Evolutionary conservation across 2,797 vertebrate species (phyloP).

Genomic region (Thripadectes ignobilis): DNA sequence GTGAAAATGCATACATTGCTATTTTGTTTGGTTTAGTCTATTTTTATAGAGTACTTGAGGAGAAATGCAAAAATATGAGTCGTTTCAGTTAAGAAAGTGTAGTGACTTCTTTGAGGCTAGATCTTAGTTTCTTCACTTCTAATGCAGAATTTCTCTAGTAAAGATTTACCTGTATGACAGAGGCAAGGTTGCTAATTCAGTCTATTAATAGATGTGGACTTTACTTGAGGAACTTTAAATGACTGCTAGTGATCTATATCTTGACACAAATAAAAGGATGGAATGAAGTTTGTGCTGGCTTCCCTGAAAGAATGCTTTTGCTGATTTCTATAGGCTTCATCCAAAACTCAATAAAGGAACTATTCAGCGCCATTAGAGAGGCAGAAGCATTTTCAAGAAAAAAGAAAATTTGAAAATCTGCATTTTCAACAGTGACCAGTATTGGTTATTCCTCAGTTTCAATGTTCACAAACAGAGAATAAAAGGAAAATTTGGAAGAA

Average conservation of each 20-base stretch:
- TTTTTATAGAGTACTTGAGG: background rate
- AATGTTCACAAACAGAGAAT: background rate
- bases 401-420: constrained; percentile 40
- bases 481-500: constrained; percentile 1
- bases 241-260: background rate
- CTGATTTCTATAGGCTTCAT: constrained; percentile 14
- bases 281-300: constrained; percentile 6
- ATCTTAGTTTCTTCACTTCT: background rate
- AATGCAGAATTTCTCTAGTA: background rate
- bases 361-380: background rate
- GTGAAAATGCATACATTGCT: background rate
- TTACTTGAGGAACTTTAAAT: background rate
- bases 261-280: background rate
- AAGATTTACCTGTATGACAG: background rate
- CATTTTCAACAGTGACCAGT: constrained; percentile 30
- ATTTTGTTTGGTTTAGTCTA: background rate
- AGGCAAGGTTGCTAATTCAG: background rate
- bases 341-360: constrained; percentile 11
- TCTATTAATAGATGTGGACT: background rate
- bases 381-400: constrained; percentile 31
- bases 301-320: background rate
- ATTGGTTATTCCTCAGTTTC: constrained; percentile 11
- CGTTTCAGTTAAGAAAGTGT: background rate
- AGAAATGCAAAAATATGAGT: background rate
- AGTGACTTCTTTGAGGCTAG: background rate